Conservation (phyloP, 2,888 invertebrate species). For the Drosophila ochracea region DNA sequence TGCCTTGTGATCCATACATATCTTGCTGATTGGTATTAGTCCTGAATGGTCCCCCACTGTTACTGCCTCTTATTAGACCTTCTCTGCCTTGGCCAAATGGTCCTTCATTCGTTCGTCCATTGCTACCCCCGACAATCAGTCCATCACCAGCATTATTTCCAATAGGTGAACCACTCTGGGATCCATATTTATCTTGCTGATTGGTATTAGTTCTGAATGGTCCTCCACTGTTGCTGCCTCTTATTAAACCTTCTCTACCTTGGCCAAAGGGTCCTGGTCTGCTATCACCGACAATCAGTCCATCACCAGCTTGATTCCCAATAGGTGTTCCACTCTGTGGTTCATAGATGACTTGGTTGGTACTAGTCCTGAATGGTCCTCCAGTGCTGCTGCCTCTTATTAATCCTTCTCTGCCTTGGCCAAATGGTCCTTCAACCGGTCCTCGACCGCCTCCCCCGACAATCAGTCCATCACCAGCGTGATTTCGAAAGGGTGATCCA, state of each 20-base stretch:
- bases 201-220: no score
- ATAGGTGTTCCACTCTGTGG: background rate
- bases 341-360: background rate
- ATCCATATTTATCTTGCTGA: no score
- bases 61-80: no score
- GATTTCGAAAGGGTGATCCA: background rate
- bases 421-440: background rate
- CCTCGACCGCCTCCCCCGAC: background rate
- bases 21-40: no score
- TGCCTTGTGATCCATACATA: no score
- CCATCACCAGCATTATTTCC: no score
- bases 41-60: no score
- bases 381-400: background rate
- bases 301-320: background rate
- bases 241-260: background rate
- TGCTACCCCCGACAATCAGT: no score
- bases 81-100: no score
- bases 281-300: background rate
- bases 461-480: background rate
- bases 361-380: background rate
- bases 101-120: no score
- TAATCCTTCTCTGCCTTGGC: background rate
- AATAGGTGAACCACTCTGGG: no score
- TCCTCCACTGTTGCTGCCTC: no score
- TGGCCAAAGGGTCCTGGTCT: background rate